These are phyloP conservation scores for Sesamia inferens DNA, from an alignment of 2,888 invertebrate species.

Conservation along the genomic window DNA sequence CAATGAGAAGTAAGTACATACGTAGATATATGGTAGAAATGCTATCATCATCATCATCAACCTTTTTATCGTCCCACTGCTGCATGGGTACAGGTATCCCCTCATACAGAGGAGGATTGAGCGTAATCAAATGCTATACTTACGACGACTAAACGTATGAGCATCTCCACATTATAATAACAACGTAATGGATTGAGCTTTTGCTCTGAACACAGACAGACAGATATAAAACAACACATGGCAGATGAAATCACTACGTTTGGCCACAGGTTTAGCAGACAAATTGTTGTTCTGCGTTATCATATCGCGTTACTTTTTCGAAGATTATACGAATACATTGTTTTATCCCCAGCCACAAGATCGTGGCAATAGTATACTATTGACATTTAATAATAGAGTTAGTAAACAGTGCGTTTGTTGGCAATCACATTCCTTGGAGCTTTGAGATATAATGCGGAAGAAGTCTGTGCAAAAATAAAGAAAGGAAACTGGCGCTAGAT, in stretches of 20 bases:
- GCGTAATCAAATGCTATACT: no score
- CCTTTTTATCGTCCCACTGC: no score
- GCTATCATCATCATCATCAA: no score
- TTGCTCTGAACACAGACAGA: no score
- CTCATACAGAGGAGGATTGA: no score
- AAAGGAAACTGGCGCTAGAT: slow-evolving; percentile 16
- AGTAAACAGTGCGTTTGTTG: slow-evolving; percentile 57
- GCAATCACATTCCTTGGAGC: slow-evolving; percentile 52
- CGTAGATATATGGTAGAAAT: no score
- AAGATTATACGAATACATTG: slow-evolving; percentile 25
- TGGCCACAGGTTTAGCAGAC: no score
- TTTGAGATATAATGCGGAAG: slow-evolving; percentile 57
- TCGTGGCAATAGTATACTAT: slow-evolving; percentile 41
- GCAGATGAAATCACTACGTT: not conserved
- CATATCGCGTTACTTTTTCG: slow-evolving; percentile 25
- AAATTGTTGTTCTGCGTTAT: slow-evolving; percentile 15
- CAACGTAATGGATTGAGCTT: not conserved
- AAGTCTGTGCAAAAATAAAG: slow-evolving; percentile 45
- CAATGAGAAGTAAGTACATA: no score
- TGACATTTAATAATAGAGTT: slow-evolving; percentile 46
- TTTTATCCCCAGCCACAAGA: slow-evolving; percentile 23
- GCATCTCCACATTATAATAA: not conserved
- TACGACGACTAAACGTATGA: no score
- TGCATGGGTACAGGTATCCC: no score
- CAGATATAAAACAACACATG: not conserved